These are phyloP conservation scores for Tetrax tetrax DNA, from an alignment of 2,113 vertebrate genomes.

Conservation along the genomic window DNA sequence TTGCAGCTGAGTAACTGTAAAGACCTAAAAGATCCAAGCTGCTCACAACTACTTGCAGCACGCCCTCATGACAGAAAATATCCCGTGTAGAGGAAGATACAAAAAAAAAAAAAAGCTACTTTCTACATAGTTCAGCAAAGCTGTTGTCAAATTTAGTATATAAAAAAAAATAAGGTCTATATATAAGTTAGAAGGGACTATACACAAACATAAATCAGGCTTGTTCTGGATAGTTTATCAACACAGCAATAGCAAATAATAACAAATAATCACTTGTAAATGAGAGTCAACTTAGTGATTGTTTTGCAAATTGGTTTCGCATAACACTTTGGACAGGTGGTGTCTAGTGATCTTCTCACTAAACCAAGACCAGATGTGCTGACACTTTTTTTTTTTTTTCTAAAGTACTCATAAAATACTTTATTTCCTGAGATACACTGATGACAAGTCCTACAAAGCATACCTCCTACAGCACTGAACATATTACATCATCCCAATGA, in stretches of 20 bases:
- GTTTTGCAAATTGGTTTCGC: background rate
- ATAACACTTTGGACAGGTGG: background rate
- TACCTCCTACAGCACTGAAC: background rate
- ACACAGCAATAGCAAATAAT: background rate
- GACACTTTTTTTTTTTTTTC: background rate
- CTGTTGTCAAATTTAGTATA: background rate
- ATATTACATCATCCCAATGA: background rate
- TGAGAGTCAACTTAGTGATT: background rate
- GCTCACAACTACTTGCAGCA: background rate
- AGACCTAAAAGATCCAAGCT: slow-evolving; percentile 3
- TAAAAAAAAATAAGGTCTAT: background rate
- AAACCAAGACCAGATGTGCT: background rate
- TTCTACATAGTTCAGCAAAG: background rate
- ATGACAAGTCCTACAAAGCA: background rate
- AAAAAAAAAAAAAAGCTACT: background rate
- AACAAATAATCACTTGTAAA: background rate
- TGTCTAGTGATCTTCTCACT: background rate
- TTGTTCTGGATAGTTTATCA: background rate
- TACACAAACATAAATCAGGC: background rate
- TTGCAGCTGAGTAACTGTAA: background rate
- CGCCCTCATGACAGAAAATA: background rate
- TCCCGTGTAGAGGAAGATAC: background rate
- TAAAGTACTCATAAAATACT: background rate
- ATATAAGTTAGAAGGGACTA: background rate
- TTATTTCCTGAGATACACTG: background rate